Percentiles rank a stretch among this genome's conserved stretches.
These are phyloP conservation scores for Strigamia transsilvanica DNA, from an alignment of 2,888 invertebrate genomes.

Conservation along the genomic window DNA sequence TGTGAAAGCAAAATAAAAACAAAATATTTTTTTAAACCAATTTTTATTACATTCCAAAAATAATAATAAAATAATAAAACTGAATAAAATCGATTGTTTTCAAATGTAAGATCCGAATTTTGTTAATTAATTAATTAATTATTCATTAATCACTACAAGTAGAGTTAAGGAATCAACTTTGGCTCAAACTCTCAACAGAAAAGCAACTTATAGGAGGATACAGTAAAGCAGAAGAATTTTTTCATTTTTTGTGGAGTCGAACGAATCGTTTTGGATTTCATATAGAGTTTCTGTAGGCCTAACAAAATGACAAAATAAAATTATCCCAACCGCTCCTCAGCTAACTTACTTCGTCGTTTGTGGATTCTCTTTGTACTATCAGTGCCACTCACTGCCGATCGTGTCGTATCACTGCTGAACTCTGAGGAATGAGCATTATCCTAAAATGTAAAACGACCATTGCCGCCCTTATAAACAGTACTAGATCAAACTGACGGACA, in stretches of 20 bases:
- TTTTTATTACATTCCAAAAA: no score
- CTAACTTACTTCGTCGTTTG: conserved; percentile 4
- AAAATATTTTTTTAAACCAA: no score
- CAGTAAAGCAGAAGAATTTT: conserved; percentile 17
- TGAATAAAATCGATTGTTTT: neutral
- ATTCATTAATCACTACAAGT: no score
- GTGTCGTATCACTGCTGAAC: neutral
- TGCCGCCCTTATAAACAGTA: neutral
- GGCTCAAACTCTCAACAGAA: neutral
- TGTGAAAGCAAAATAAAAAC: no score
- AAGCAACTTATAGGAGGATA: neutral
- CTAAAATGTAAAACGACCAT: conserved; percentile 13
- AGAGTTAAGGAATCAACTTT: neutral
- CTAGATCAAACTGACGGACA: neutral
- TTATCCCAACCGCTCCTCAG: neutral
- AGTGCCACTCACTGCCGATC: neutral
- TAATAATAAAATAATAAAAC: neutral
- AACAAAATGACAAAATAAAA: neutral
- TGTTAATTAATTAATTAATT: neutral
- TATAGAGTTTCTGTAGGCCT: conserved; percentile 14
- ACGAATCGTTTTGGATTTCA: conserved; percentile 23
- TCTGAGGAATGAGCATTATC: neutral
- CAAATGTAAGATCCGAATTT: neutral
- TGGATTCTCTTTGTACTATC: neutral
- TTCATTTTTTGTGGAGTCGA: conserved; percentile 26